Evolutionary conservation across 2,797 vertebrate genomes (phyloP), one percentile per base, ranked within the genome.

Genomic region (Cyclura pinguis): DNA sequence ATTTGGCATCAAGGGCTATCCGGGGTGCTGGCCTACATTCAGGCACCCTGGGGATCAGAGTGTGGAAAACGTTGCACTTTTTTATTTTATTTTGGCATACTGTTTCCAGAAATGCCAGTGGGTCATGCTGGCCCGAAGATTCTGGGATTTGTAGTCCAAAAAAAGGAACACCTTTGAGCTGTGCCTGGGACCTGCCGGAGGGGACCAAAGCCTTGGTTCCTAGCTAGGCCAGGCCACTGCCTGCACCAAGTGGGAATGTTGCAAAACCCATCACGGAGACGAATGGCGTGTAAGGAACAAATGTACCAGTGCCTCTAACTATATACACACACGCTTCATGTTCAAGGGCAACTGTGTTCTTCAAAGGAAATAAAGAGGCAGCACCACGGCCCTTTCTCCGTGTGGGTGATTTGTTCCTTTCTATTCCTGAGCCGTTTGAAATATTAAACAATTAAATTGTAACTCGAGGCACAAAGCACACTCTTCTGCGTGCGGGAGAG

Each of bases 381-480:
- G 13, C 7, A 0, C 47, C 10, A 5, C 5, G 16, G 20, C 13
- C n/a, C 24, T 32, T 12, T 6, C 27, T 47, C 29, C 3, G 52
- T 22, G 64, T 32, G 24, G 67, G 55, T 38, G 24, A 52, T 74
- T 87, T 32, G 24, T 24, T 81, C 81, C 55, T 82, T 67, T 81
- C 55, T 29, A 42, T 29, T 42, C 14, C 32, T 35, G 62, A 47
- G 35, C 18, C 12, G n/a, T 20, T 47, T 85, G 74, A 88, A 85
- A 85, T 74, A 88, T 88, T 88, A 78, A 88, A 62, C 55, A 73
- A 91, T 38, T 83, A 38, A 64, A 80, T 38, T 73, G 38, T 85
- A 52, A 59, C 82, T 72, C 52, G 62, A 73, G 90, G 90, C 86
- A 38, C 62, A 62, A 88, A 91, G 47, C 24, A 32, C 86, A 82